These are phyloP conservation scores for Rhabdophis nuchalis DNA, from an alignment of 2,797 vertebrate species.

Conservation along the genomic window DNA sequence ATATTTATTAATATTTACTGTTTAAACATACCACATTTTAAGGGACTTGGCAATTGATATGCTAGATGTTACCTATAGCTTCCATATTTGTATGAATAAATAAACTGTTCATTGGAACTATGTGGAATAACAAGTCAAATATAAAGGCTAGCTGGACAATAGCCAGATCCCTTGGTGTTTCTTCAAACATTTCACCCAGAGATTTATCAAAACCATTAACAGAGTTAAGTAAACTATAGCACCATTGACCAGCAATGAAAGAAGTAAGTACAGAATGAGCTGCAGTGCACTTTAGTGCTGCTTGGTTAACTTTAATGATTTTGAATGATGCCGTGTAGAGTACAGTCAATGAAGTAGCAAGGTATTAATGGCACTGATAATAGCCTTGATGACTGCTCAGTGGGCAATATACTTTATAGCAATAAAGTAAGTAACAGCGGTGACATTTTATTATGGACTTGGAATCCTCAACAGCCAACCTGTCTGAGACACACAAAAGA, in stretches of 20 bases:
- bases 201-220: constrained; percentile 1
- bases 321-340: constrained; percentile 20
- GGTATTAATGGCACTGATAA: constrained; percentile 8
- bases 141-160: neutral
- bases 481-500: neutral
- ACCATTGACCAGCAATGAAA: constrained; percentile 16
- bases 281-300: constrained; percentile 18
- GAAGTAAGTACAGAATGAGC: neutral
- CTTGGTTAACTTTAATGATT: constrained; percentile 19
- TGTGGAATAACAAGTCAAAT: neutral
- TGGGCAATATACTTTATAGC: neutral
- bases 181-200: neutral
- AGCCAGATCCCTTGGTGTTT: neutral
- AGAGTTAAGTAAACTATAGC: constrained; percentile 3
- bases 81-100: neutral
- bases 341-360: constrained; percentile 7
- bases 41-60: accelerated
- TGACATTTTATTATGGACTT: neutral
- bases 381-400: constrained; percentile 10
- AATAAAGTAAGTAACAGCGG: constrained; percentile 4
- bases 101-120: neutral
- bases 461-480: neutral
- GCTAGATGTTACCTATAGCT: neutral
- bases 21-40: neutral
- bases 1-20: neutral